phyloP scores from a whole-genome alignment of 1,140 invertebrate genomes.

The Drosophila mojavensis region DNA sequence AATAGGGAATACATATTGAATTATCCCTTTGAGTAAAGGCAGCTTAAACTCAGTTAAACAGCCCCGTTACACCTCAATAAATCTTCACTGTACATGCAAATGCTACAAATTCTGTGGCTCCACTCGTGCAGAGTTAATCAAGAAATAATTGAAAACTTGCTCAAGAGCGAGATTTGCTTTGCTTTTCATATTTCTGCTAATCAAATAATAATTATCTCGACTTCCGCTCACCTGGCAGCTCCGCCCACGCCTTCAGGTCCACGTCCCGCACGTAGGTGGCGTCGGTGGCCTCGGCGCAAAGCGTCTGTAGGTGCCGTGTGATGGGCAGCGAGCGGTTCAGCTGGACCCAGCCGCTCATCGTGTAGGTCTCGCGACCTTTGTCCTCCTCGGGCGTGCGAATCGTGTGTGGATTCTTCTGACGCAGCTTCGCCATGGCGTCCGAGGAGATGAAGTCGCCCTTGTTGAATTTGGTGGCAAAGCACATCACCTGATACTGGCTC shows the following conservation, averaged over 20 bases:
- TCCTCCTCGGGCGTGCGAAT: slow-evolving; percentile 95
- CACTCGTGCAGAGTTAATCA: neutral
- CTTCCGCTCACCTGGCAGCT: slow-evolving; percentile 88
- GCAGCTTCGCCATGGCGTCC: slow-evolving; percentile 98
- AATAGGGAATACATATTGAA: no score
- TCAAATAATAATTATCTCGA: neutral
- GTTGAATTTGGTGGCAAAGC: slow-evolving; percentile 95
- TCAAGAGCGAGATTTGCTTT: no score
- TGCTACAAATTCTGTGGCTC: neutral
- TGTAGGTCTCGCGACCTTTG: slow-evolving; percentile 90
- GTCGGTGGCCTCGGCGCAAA: slow-evolving; percentile 91
- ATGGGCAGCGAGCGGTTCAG: slow-evolving; percentile 88
- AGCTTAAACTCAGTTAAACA: neutral
- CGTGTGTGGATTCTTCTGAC: slow-evolving; percentile 95
- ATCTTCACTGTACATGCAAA: neutral
- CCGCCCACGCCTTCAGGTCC: slow-evolving; percentile 91
- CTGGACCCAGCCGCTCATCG: slow-evolving; percentile 92
- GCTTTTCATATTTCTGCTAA: neutral
- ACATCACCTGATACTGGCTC: slow-evolving; percentile 95
- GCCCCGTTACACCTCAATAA: neutral
- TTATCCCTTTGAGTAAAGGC: neutral
- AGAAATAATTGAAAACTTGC: neutral
- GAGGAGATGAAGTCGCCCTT: slow-evolving; percentile 97
- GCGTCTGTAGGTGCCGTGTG: slow-evolving; percentile 89
- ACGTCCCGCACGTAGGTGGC: slow-evolving; percentile 91